Evolutionary conservation across 2,113 vertebrate species (phyloP), one percentile per base, ranked within the genome.

Genomic region (Apus apus): DNA sequence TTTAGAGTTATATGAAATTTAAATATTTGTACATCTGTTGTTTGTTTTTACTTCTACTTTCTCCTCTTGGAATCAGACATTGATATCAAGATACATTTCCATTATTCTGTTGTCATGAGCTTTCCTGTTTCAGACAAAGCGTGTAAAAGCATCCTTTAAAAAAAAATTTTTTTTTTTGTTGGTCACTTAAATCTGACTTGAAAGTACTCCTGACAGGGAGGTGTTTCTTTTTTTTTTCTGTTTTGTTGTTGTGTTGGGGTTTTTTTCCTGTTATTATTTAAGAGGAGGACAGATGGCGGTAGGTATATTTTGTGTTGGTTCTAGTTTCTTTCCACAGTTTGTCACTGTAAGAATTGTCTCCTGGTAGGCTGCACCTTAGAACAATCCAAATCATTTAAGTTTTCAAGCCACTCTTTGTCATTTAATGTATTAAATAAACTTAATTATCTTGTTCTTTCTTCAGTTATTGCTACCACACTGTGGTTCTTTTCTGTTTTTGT

Each of bases 41-140:
- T 73, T 90, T 70, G 23, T 20, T 91, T 89, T 86, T 13, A 14
- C 73, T 94, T 90, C 86, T 87, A 38, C 21, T 93, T 92, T 95
- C 15, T 80, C 3, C 2, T 75, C 23, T 75, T 66, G 10, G 23
- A 85, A 64, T 82, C 36, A 30, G 53, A 70, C 21, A 38, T 32
- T 40, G 38, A 11, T 77, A 53, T 4, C 4, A 20, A 89, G 74
- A 20, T 25, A 34, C 32, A 61, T 58, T 76, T 89, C 26, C 2
- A 0, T 70, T 7, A 14, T 87, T 84, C 36, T 56, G 0, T n/a
- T 92, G 11, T 67, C 51, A 20, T 26, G 8, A 84, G 40, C 29
- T 82, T 61, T 76, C 67, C 65, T 53, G 18, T 61, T 86, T 88
- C 73, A 54, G 61, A 87, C 15, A 79, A 65, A 85, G 40, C 50